These are phyloP conservation scores for Drepana arcuata DNA, from an alignment of 1,140 invertebrate genomes.

Conservation along the genomic window DNA sequence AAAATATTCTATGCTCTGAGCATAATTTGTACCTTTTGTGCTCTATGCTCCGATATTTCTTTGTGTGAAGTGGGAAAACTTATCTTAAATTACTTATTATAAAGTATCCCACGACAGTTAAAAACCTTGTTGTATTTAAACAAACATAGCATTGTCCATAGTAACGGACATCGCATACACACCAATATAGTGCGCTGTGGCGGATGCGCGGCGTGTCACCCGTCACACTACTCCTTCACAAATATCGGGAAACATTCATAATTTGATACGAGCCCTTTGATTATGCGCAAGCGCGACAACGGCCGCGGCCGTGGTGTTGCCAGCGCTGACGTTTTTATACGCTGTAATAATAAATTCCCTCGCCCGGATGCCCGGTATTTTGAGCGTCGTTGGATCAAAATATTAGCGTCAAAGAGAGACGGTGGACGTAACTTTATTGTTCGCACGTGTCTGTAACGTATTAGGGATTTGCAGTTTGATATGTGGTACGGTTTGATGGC, in stretches of 20 bases:
- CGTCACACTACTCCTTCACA: slow-evolving; percentile 56
- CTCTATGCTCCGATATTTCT: too few species aligned
- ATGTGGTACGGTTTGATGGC: slow-evolving; percentile 22
- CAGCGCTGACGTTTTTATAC: slow-evolving; percentile 53
- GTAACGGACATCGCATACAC: too few species aligned
- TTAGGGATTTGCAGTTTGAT: slow-evolving; percentile 24
- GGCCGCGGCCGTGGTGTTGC: slow-evolving; percentile 25
- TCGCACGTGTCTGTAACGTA: slow-evolving; percentile 33
- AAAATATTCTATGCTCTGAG: too few species aligned
- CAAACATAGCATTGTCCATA: too few species aligned
- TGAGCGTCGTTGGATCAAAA: slow-evolving; percentile 38
- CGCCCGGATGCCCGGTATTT: slow-evolving; percentile 41
- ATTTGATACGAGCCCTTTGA: slow-evolving; percentile 54
- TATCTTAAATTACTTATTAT: too few species aligned
- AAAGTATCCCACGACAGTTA: too few species aligned
- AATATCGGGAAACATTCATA: slow-evolving; percentile 57
- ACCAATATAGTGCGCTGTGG: too few species aligned
- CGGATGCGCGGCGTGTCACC: slow-evolving; percentile 47
- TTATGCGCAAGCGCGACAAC: slow-evolving; percentile 22
- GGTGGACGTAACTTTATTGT: slow-evolving; percentile 39
- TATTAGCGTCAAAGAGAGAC: slow-evolving; percentile 25
- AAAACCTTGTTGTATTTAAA: too few species aligned
- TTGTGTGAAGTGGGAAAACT: too few species aligned
- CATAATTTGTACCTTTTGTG: too few species aligned
- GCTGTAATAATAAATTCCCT: slow-evolving; percentile 34